Percentiles rank a stretch among this genome's conserved stretches.
Evolutionary conservation across 1,140 invertebrate species (phyloP).

Genomic region (Ostrea edulis): DNA sequence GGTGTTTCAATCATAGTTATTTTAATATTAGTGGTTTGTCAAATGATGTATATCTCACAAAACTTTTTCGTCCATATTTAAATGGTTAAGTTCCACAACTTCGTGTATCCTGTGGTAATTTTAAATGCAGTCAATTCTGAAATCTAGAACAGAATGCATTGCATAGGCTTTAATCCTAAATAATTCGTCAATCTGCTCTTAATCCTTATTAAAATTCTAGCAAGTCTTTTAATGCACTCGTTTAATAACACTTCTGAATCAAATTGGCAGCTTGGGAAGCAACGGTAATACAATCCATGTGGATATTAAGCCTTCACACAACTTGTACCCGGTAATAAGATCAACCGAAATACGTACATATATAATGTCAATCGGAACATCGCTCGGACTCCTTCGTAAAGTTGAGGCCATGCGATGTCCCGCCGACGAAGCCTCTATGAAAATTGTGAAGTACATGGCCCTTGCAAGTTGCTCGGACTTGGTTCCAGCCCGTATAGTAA

Average conservation of each 20-base stretch:
- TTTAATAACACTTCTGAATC: neutral
- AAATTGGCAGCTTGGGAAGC: too few species aligned
- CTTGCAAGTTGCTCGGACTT: too few species aligned
- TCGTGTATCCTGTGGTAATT: neutral
- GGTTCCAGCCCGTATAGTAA: too few species aligned
- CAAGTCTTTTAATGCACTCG: slow-evolving; percentile 12
- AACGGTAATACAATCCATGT: neutral
- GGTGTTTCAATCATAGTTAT: neutral
- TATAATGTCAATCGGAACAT: too few species aligned
- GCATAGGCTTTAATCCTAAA: neutral
- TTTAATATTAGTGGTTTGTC: neutral
- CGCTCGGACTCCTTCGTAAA: too few species aligned
- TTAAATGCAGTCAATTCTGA: neutral
- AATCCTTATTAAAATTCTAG: neutral
- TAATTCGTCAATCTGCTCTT: neutral
- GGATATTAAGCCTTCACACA: neutral
- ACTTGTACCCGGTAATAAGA: too few species aligned
- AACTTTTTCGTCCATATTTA: neutral
- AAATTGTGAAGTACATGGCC: too few species aligned
- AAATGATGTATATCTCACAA: neutral
- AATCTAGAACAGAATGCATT: neutral
- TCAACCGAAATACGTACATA: too few species aligned
- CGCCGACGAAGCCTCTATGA: too few species aligned
- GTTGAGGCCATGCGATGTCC: too few species aligned
- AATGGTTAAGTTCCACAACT: neutral